Conservation (phyloP, 1,140 invertebrate genomes). For the Bactericera cockerelli region DNA sequence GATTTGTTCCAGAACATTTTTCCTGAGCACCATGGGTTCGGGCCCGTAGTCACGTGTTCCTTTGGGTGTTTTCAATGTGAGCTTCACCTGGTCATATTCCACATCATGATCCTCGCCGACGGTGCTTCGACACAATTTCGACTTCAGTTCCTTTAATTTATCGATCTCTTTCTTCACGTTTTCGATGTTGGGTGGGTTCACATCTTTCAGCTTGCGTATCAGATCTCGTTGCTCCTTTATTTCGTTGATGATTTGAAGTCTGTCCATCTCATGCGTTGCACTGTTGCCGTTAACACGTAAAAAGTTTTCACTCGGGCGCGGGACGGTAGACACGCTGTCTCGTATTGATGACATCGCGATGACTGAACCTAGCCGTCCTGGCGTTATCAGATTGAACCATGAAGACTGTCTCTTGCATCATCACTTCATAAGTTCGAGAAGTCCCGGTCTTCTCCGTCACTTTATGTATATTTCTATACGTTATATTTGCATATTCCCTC, state of each 20-base stretch:
- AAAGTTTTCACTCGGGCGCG: background rate
- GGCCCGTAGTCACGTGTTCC: conserved; percentile 93
- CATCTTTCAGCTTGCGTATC: conserved; percentile 61
- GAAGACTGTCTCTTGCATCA: no score
- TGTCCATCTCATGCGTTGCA: background rate
- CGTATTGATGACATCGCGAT: conserved; percentile 3
- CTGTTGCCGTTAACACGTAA: background rate
- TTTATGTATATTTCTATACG: no score
- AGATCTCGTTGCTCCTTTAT: conserved; percentile 67
- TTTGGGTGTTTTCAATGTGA: conserved; percentile 81
- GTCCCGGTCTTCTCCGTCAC: no score
- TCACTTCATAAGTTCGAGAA: no score
- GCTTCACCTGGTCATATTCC: conserved; percentile 43
- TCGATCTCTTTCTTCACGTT: conserved; percentile 62
- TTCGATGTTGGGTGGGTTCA: conserved; percentile 49
- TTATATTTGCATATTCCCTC: no score
- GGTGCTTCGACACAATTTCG: conserved; percentile 34
- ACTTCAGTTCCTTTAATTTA: conserved; percentile 64
- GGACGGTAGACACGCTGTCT: background rate
- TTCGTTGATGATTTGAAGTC: conserved; percentile 30
- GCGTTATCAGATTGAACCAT: no score
- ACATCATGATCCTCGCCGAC: conserved; percentile 29
- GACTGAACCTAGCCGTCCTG: background rate
- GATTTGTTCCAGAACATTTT: conserved; percentile 80
- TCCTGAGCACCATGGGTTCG: conserved; percentile 82